A percentile compares a stretch with the other conserved stretches of the same genome.
Evolutionary conservation across 2,797 vertebrate genomes (phyloP).

Genomic region (Aeoliscus strigatus): DNA sequence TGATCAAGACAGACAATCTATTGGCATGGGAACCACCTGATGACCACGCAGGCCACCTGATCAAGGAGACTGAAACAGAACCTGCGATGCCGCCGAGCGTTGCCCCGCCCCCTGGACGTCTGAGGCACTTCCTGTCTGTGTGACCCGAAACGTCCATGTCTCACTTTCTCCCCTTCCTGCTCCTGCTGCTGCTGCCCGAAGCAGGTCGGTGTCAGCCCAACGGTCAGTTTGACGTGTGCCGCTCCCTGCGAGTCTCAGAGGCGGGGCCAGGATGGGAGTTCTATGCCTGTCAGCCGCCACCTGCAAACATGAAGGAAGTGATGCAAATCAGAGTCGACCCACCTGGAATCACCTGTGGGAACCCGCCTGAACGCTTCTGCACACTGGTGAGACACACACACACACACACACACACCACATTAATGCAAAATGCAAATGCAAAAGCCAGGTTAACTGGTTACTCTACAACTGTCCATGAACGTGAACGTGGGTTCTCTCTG

Average conservation of each 20-base stretch:
- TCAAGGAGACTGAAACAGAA: neutral
- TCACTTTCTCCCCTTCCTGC: conserved; percentile 61
- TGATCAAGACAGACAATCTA: no score
- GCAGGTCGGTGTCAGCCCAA: conserved; percentile 50
- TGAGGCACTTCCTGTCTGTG: conserved; percentile 7
- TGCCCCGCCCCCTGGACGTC: neutral
- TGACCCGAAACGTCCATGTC: conserved; percentile 29
- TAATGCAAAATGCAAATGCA: no score
- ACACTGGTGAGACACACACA: conserved; percentile 99
- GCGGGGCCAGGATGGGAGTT: conserved; percentile 95
- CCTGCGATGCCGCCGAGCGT: no score
- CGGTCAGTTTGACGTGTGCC: conserved; percentile 95
- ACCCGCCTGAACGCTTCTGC: conserved; percentile 94
- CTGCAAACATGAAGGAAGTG: conserved; percentile 86
- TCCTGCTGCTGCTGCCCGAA: conserved; percentile 69
- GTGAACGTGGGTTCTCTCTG: no score
- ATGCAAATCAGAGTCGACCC: conserved; percentile 92
- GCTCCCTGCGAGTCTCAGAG: conserved; percentile 94
- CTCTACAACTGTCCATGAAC: no score
- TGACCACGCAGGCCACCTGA: neutral
- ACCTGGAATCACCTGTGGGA: conserved; percentile 89
- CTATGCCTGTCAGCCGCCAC: conserved; percentile 93
- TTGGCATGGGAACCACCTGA: neutral
- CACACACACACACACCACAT: no score
- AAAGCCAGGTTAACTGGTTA: no score